Evolutionary conservation across 2,888 invertebrate genomes (phyloP).

Genomic region (Andrena bicolor): DNA sequence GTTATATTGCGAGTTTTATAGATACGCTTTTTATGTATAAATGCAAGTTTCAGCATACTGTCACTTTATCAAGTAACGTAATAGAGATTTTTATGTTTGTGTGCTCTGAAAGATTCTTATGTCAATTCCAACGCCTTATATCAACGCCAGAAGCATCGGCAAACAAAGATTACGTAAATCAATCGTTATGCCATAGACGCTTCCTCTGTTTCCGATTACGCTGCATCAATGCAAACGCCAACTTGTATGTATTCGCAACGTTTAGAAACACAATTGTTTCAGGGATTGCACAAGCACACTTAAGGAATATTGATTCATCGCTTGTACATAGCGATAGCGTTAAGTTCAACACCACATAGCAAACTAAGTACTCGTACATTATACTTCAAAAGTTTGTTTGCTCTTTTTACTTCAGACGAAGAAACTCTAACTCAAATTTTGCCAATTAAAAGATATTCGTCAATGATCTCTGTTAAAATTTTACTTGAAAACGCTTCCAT

Average conservation of each 20-base stretch:
- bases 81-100: neutral
- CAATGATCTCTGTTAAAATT: too few species aligned
- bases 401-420: too few species aligned
- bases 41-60: neutral
- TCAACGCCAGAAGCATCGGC: neutral
- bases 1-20: neutral
- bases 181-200: constrained; percentile 29
- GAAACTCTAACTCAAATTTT: too few species aligned
- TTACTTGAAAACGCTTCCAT: too few species aligned
- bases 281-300: constrained; percentile 18
- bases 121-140: neutral
- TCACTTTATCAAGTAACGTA: neutral
- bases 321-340: constrained; percentile 12
- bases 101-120: neutral
- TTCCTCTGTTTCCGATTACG: constrained; percentile 23
- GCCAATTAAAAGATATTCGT: too few species aligned
- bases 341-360: neutral
- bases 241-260: constrained; percentile 4
- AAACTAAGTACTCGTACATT: too few species aligned
- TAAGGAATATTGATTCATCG: constrained; percentile 27
- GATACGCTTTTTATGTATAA: neutral
- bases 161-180: constrained; percentile 26
- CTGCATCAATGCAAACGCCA: constrained; percentile 16
- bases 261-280: constrained; percentile 37
- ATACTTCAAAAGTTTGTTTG: too few species aligned